phyloP scores from a whole-genome alignment of 2,888 invertebrate genomes.

The Yponomeuta malinellus region DNA sequence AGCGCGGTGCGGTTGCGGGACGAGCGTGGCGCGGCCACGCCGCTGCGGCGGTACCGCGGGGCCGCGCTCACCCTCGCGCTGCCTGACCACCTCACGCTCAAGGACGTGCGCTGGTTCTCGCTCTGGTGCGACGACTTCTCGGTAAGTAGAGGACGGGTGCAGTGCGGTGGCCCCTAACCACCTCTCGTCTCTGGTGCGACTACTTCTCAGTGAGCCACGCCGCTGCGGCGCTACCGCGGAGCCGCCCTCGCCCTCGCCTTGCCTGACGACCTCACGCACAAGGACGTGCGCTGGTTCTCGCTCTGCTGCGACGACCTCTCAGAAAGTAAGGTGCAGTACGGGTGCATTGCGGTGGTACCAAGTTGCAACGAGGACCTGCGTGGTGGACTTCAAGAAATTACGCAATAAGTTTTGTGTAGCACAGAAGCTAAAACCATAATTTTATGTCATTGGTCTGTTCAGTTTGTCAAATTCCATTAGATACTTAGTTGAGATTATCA shows the following conservation, averaged over 20 bases:
- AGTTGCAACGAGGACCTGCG: too few species aligned
- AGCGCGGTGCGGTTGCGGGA: constrained; percentile 85
- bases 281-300: constrained; percentile 88
- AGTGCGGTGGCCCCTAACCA: too few species aligned
- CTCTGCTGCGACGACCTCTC: constrained; percentile 94
- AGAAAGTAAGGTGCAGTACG: constrained; percentile 70
- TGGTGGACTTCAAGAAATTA: neutral
- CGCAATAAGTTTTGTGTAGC: too few species aligned
- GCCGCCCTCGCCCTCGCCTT: constrained; percentile 89
- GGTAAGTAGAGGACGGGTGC: constrained; percentile 70
- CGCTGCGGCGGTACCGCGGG: constrained; percentile 87
- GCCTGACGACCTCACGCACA: constrained; percentile 90
- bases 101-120: constrained; percentile 90
- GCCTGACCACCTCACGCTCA: constrained; percentile 90
- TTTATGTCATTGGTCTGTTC: too few species aligned
- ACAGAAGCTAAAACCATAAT: neutral
- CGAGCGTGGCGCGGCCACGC: constrained; percentile 86
- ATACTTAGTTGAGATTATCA: too few species aligned
- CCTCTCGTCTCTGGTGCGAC: too few species aligned
- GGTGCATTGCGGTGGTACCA: too few species aligned
- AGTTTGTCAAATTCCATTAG: too few species aligned
- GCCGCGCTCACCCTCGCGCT: constrained; percentile 89
- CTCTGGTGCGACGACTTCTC: constrained; percentile 94
- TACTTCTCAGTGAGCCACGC: too few species aligned
- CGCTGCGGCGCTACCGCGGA: constrained; percentile 82